A percentile compares a stretch with the other conserved stretches of the same genome.
phyloP scores from a whole-genome alignment of 1,140 invertebrate species.

The Megalonaias nervosa region DNA sequence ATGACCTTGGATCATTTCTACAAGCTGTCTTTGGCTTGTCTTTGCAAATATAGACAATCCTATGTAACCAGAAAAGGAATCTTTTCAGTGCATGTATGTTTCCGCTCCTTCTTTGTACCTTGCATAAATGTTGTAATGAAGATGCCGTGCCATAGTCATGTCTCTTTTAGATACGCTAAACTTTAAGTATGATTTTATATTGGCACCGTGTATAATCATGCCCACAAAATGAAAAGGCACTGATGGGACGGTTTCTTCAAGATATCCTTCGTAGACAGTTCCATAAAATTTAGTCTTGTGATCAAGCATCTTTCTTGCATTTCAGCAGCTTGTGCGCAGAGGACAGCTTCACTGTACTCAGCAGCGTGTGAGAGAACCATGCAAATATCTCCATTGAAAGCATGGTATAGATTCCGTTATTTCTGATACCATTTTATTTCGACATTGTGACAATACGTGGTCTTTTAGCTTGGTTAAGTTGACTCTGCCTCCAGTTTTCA shows the following conservation, averaged over 20 bases:
- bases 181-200: conserved; percentile 1
- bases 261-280: conserved; percentile 16
- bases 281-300: conserved; percentile 27
- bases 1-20: too few species aligned
- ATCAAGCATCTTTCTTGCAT: conserved; percentile 35
- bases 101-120: conserved; percentile 27
- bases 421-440: conserved; percentile 24
- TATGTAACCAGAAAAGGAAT: conserved; percentile 35
- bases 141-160: background rate
- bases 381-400: conserved; percentile 30
- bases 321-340: conserved; percentile 29
- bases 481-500: background rate
- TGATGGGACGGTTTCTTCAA: conserved; percentile 31
- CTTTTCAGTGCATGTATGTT: conserved; percentile 28
- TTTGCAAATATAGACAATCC: conserved; percentile 14
- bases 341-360: conserved; percentile 28
- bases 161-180: background rate
- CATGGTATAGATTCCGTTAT: conserved; percentile 31
- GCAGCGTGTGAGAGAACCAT: conserved; percentile 7
- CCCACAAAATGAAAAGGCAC: conserved; percentile 42
- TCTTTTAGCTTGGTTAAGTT: background rate
- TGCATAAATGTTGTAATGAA: background rate
- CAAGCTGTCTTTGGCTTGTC: too few species aligned
- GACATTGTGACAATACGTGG: conserved; percentile 14
- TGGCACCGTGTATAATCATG: conserved; percentile 27